Evolutionary conservation across 2,797 vertebrate genomes (phyloP).

Genomic region (Pseudochromis fuscus): DNA sequence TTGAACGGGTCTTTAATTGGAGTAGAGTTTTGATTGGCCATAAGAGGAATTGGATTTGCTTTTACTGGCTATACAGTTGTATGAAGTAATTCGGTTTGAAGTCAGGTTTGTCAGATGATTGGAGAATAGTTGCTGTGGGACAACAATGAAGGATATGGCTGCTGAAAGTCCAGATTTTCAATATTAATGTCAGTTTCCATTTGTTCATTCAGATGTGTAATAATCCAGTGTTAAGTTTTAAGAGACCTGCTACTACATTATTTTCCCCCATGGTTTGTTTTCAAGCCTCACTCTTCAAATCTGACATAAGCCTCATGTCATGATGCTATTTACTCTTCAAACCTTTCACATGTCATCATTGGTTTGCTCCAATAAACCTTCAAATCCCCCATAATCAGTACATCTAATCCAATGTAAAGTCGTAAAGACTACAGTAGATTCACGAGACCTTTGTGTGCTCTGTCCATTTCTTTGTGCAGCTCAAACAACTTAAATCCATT

Average conservation of each 20-base stretch:
- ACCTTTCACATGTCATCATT: neutral
- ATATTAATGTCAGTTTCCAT: too few species aligned
- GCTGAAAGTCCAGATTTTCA: too few species aligned
- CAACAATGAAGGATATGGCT: too few species aligned
- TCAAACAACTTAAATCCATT: slow-evolving; percentile 8
- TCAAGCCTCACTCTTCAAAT: neutral
- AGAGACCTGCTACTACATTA: too few species aligned
- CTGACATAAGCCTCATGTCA: neutral
- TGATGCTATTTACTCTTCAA: neutral
- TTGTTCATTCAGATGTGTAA: too few species aligned
- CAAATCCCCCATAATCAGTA: neutral
- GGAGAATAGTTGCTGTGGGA: too few species aligned
- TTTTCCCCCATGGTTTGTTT: too few species aligned
- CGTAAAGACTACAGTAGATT: neutral
- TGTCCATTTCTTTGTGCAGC: slow-evolving; percentile 19
- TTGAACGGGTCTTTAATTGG: slow-evolving; percentile 57
- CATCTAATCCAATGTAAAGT: slow-evolving; percentile 21
- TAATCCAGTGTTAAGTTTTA: too few species aligned
- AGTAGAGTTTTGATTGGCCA: slow-evolving; percentile 61
- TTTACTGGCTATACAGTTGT: slow-evolving; percentile 23
- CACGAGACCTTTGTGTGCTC: neutral
- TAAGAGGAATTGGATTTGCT: slow-evolving; percentile 59
- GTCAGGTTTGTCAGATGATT: neutral
- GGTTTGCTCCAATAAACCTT: neutral
- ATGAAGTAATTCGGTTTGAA: slow-evolving; percentile 41